These are phyloP conservation scores for Pecten maximus DNA, from an alignment of 2,888 invertebrate genomes.

Conservation along the genomic window DNA sequence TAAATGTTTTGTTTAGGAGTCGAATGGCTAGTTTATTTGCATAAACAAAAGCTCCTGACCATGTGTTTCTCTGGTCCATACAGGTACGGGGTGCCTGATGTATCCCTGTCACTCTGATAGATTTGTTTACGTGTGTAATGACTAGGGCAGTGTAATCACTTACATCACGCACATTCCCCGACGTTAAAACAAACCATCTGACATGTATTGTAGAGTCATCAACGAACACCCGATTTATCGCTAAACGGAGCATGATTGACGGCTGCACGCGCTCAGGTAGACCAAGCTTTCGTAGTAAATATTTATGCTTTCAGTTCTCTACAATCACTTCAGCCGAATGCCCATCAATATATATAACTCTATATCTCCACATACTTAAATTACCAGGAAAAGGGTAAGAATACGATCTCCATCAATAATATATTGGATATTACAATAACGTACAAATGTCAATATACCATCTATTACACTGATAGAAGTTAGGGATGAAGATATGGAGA, in stretches of 20 bases:
- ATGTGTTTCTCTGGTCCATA: background rate
- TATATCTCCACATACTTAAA: no score
- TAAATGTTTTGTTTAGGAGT: background rate
- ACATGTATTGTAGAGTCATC: background rate
- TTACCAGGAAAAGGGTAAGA: no score
- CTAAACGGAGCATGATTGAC: background rate
- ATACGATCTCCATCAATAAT: no score
- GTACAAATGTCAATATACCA: no score
- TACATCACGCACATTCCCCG: background rate
- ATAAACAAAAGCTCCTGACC: background rate
- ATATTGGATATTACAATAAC: no score
- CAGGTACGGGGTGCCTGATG: background rate
- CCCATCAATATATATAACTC: background rate
- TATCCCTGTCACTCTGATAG: background rate
- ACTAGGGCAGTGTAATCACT: background rate
- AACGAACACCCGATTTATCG: background rate
- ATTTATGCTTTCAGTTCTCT: background rate
- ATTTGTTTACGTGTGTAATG: background rate
- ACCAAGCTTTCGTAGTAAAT: background rate
- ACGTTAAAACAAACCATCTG: constrained; percentile 23
- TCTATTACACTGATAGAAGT: no score
- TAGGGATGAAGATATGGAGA: no score
- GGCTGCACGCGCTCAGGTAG: background rate
- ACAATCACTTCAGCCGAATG: background rate
- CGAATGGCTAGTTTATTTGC: background rate